phyloP scores from a whole-genome alignment of 2,797 vertebrate genomes.

The Galaxias olidus region DNA sequence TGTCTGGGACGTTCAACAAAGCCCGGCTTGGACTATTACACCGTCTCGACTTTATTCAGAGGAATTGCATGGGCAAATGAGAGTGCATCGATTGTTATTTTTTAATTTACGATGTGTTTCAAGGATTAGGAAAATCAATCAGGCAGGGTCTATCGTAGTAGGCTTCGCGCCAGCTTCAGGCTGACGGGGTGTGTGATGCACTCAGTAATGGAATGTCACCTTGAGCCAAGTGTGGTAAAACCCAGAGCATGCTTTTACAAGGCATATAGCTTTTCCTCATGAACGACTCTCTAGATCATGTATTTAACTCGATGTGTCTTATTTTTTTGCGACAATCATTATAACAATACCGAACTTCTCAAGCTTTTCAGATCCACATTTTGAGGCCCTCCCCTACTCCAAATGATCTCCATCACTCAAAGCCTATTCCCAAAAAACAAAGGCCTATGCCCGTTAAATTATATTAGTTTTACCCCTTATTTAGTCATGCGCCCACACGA shows the following conservation, averaged over 20 bases:
- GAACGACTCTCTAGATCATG: constrained; percentile 50
- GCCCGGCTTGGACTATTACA: constrained; percentile 38
- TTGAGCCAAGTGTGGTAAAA: constrained; percentile 76
- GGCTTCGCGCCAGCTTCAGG: background rate
- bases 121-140: background rate
- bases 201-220: constrained; percentile 78
- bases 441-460: too few relatives aligned
- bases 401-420: constrained; percentile 11
- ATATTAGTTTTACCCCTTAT: too few relatives aligned
- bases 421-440: background rate
- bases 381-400: constrained; percentile 11
- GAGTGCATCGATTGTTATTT: background rate
- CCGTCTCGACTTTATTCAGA: constrained; percentile 26
- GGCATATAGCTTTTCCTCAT: constrained; percentile 47
- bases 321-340: constrained; percentile 31
- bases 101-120: background rate
- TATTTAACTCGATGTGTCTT: constrained; percentile 39
- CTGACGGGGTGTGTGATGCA: constrained; percentile 39
- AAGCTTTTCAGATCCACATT: constrained; percentile 35
- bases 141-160: background rate
- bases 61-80: background rate
- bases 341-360: constrained; percentile 22
- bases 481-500: too few relatives aligned
- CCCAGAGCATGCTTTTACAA: constrained; percentile 68
- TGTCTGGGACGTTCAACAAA: constrained; percentile 54